Percentiles rank a stretch among this genome's conserved stretches.
These are phyloP conservation scores for Macrobrachium nipponense DNA, from an alignment of 1,140 invertebrate genomes.

Conservation along the genomic window DNA sequence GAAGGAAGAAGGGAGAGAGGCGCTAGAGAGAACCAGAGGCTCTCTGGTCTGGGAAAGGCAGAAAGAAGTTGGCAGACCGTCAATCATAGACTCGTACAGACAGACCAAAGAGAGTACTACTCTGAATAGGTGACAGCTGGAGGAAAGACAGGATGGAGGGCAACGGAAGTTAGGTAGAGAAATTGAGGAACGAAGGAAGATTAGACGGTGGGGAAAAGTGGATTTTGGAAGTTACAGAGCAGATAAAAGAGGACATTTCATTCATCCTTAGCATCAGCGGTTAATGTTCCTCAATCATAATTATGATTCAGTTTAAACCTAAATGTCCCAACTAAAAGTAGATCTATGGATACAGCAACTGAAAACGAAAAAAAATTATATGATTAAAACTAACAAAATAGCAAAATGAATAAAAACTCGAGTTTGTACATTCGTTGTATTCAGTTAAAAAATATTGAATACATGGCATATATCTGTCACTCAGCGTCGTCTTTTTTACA, in stretches of 20 bases:
- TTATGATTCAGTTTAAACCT: background rate
- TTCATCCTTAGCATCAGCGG: background rate
- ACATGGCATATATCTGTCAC: constrained; percentile 13
- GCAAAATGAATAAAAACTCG: constrained; percentile 38
- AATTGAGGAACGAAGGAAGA: too few relatives aligned
- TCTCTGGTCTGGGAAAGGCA: too few relatives aligned
- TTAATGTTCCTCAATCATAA: background rate
- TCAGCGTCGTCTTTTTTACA: background rate
- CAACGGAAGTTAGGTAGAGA: too few relatives aligned
- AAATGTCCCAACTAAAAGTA: background rate
- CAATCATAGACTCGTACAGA: too few relatives aligned
- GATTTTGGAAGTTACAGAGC: background rate
- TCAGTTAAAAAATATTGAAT: background rate
- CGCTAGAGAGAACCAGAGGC: background rate
- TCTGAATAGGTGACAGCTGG: too few relatives aligned
- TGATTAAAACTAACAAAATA: constrained; percentile 33
- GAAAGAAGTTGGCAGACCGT: too few relatives aligned
- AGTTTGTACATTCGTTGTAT: constrained; percentile 37
- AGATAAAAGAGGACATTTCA: background rate
- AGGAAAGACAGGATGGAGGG: too few relatives aligned
- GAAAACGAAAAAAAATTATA: constrained; percentile 33
- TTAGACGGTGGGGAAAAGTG: too few relatives aligned
- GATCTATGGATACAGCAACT: constrained; percentile 30
- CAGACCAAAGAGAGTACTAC: too few relatives aligned
- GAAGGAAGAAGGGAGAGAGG: too few relatives aligned